Base-by-base conservation (phyloP, 2,797 vertebrate genomes). In the Strix occidentalis region DNA sequence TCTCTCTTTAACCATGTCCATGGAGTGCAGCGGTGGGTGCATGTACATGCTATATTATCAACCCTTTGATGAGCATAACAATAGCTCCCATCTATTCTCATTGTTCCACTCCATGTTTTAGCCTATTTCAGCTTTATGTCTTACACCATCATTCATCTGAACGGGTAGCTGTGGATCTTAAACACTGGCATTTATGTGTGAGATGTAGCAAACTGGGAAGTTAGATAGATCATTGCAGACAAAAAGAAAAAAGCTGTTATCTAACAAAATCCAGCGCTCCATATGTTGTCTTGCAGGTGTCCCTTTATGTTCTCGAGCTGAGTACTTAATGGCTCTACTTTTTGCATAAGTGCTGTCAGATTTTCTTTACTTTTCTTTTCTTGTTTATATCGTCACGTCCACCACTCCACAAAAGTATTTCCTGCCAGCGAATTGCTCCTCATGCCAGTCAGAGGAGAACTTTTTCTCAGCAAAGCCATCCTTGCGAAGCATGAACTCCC, bases 231-330 rank as follows among this genome's bases (percentile, higher is more conserved):
- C 66, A 6, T 9, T 89, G 77, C 79, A 85, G 87, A 58, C 51
- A 43, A 58, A 89, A 84, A 75, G 54, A 39, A 86, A 90, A 81
- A 88, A 88, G 79, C 83, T 95, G 94, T 90, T 95, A 90, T 82
- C 90, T 96, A 96, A 96, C 89, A 93, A 91, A 96, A 92, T 83
- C 96, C 97, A 97, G 91, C 11, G 65, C 87, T 94, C 93, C 95
- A 94, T 83, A 84, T 93, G 93, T 53, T 84, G 85, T 86, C 82
- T 85, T 84, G 78, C 96, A 97, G 96, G 90, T 96, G 95, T 87
- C 87, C 69, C 82, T 97, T 97, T 96, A 96, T 95, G 75, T 84
- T 92, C 50, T 71, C 2, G 10, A 84, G 79, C 83, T 18, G 71
- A 89, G 63, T 43, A 84, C 68, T 96, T 97, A 97, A 95, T 51